Percentiles rank a stretch among this genome's conserved stretches.
Evolutionary conservation across 2,113 vertebrate species (phyloP).

Genomic region (Cyprinodon tularosa): DNA sequence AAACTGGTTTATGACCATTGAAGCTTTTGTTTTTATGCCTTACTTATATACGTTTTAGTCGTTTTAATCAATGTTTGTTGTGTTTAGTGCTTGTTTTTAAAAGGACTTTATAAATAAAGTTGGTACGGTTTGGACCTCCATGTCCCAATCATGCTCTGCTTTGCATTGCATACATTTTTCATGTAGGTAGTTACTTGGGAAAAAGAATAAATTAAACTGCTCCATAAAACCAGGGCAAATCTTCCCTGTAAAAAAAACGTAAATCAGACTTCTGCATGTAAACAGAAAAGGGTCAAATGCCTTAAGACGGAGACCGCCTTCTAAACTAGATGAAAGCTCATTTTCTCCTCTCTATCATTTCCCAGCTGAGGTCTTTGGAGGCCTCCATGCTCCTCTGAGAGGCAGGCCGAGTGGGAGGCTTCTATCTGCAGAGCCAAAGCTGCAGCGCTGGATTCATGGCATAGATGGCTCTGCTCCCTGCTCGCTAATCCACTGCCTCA

Average conservation of each 20-base stretch:
- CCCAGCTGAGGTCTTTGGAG: constrained; percentile 80
- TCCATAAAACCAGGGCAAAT: background rate
- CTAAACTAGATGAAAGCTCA: constrained; percentile 77
- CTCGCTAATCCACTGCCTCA: constrained; percentile 70
- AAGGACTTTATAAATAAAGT: too few relatives aligned
- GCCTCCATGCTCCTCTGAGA: constrained; percentile 69
- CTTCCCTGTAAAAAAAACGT: constrained; percentile 31
- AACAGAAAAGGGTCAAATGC: constrained; percentile 75
- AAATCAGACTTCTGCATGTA: constrained; percentile 12
- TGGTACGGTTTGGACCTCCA: background rate
- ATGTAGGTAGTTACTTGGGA: too few relatives aligned
- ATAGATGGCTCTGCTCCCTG: constrained; percentile 59
- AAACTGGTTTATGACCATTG: too few relatives aligned
- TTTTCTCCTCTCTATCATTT: constrained; percentile 59
- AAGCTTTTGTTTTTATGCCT: too few relatives aligned
- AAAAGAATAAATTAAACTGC: too few relatives aligned
- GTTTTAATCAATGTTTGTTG: too few relatives aligned
- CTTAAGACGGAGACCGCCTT: constrained; percentile 83
- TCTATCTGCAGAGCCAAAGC: constrained; percentile 76
- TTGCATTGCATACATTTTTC: background rate
- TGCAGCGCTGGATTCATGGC: constrained; percentile 63
- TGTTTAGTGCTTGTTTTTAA: too few relatives aligned
- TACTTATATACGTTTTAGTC: too few relatives aligned
- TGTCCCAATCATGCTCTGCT: background rate
- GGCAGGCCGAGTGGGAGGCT: constrained; percentile 55